phyloP scores from a whole-genome alignment of 2,113 vertebrate genomes.

The Notothenia coriiceps region DNA sequence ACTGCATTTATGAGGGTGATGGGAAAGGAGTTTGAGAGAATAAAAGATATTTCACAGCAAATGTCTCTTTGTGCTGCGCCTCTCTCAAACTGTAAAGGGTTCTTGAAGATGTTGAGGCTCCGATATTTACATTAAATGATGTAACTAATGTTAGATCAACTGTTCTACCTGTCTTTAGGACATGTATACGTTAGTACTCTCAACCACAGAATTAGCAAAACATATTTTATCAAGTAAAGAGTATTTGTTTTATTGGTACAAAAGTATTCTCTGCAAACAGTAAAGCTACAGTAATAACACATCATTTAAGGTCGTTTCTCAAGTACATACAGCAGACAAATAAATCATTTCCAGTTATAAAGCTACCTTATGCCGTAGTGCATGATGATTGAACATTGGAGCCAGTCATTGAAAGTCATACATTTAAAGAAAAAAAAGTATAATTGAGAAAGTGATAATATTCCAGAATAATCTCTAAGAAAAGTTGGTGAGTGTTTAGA shows the following conservation, averaged over 20 bases:
- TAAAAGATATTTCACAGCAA: slow-evolving; percentile 34
- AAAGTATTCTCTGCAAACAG: slow-evolving; percentile 24
- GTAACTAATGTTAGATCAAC: background rate
- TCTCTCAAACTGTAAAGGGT: background rate
- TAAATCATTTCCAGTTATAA: too few relatives aligned
- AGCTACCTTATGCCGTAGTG: too few relatives aligned
- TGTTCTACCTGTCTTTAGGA: background rate
- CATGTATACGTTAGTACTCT: background rate
- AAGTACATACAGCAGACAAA: too few relatives aligned
- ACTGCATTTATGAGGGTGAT: background rate
- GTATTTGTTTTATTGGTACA: background rate
- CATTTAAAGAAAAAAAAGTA: too few relatives aligned
- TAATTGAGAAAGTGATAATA: too few relatives aligned
- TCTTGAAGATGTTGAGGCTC: background rate
- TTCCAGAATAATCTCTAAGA: background rate
- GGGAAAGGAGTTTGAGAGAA: background rate
- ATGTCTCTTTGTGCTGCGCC: background rate
- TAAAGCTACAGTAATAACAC: background rate
- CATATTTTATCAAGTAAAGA: background rate
- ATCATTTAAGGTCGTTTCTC: background rate
- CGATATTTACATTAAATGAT: background rate
- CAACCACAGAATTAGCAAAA: background rate
- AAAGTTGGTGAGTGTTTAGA: too few relatives aligned
- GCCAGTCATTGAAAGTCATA: too few relatives aligned
- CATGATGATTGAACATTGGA: too few relatives aligned